Base-by-base conservation (phyloP, 1,140 invertebrate genomes). In the Nautilus pompilius region DNA sequence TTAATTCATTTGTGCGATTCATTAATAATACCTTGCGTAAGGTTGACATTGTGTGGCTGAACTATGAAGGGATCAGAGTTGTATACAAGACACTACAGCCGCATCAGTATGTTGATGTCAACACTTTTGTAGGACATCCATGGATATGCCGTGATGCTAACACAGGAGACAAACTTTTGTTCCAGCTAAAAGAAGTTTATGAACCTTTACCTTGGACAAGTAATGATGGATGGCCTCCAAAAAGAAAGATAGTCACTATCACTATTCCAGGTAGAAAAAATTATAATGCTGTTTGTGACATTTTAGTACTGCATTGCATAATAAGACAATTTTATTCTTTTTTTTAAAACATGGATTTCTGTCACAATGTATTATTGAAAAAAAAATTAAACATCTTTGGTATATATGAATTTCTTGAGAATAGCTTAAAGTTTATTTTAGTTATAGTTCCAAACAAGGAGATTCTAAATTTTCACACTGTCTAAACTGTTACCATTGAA, bases 1-100 rank as follows among this genome's bases (percentile, higher is more conserved):
- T 69, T n/a, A 58, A 66, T 32, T 70, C 88, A 3, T 89, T 85
- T 73, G 83, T 92, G 8, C 82, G 87, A 49, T 91, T 92, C 77
- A 76, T 87, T 2, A 93, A 93, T 75, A 84, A 73, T 24, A 90
- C 90, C 0, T 72, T 80, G 0, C 79, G 87, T 1, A 80, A 77
- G 3, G 84, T 91, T 0, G 87, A 89, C 62, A 77, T 92, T 0
- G 87, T 89, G 69, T 93, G 91, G 91, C 84, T 90, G 36, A 87
- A 91, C 79, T 91, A 87, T 75, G 77, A 85, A 48, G 90, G 91
- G 0, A 73, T 75, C 26, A 80, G 84, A 28, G 79, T 87, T 17
- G 80, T 81, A 34, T 90, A 89, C 69, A 82, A 83, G 41, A 84
- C 81, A 2, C 72, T 90, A 5, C 68, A 76, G 5, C 75, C 85